Evolutionary conservation across 2,888 invertebrate genomes (phyloP).

Genomic region (Acanthosepion pharaonis): DNA sequence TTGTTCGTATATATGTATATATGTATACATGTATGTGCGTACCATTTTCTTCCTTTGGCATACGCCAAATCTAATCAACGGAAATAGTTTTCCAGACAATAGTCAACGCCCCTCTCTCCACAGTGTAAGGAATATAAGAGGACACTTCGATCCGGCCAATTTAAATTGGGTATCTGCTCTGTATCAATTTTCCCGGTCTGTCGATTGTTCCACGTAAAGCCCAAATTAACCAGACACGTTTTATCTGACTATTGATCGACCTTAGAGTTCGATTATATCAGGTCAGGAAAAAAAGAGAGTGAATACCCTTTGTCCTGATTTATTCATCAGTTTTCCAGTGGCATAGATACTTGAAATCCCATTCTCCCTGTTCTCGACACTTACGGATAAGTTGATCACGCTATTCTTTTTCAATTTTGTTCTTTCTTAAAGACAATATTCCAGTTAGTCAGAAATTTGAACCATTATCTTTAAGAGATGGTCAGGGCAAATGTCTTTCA

Average conservation of each 20-base stretch:
- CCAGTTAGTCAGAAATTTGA: too few relatives aligned
- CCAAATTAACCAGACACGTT: background rate
- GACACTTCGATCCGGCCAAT: background rate
- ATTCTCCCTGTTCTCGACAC: too few relatives aligned
- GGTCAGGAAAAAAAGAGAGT: background rate
- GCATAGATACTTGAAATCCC: background rate
- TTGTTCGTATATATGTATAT: too few relatives aligned
- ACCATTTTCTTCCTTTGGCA: background rate
- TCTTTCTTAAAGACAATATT: too few relatives aligned
- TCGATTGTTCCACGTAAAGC: slow-evolving; percentile 6
- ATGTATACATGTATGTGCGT: too few relatives aligned
- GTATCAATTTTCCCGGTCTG: slow-evolving; percentile 14
- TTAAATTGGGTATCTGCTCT: background rate
- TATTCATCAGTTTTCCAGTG: background rate
- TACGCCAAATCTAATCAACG: background rate
- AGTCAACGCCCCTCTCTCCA: background rate
- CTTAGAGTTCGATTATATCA: background rate
- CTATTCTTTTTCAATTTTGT: too few relatives aligned
- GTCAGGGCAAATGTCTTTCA: too few relatives aligned
- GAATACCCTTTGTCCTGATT: background rate
- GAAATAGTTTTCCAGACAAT: background rate
- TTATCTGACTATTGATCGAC: background rate
- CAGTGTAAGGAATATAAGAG: background rate
- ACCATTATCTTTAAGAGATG: too few relatives aligned
- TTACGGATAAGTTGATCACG: too few relatives aligned